These are phyloP conservation scores for Diploscapter pachys DNA, from an alignment of 1,140 invertebrate species.

Conservation along the genomic window DNA sequence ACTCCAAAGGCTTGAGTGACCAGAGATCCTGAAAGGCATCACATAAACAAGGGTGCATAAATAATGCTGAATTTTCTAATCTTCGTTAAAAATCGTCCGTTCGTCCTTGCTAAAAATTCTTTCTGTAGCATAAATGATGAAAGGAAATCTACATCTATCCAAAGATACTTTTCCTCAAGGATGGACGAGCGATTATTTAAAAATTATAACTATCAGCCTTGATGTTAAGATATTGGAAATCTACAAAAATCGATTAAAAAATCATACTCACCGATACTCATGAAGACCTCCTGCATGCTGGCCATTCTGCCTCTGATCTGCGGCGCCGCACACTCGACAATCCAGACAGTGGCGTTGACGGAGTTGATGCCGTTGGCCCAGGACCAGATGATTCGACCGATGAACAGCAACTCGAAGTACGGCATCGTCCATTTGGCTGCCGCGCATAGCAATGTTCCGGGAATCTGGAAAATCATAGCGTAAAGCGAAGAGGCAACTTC, in stretches of 20 bases:
- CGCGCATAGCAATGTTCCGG: constrained; percentile 33
- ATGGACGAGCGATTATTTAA: too few species aligned
- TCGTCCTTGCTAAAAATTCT: too few species aligned
- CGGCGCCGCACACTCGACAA: constrained; percentile 39
- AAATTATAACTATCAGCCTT: too few species aligned
- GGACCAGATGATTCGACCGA: constrained; percentile 39
- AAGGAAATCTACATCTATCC: too few species aligned
- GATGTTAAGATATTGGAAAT: too few species aligned
- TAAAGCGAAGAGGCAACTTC: background rate
- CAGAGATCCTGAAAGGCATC: constrained; percentile 23
- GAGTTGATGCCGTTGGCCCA: constrained; percentile 35
- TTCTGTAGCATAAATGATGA: too few species aligned
- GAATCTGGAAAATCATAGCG: constrained; percentile 9
- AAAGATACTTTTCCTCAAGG: too few species aligned
- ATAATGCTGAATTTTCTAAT: background rate
- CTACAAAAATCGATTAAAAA: background rate
- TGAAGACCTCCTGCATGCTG: constrained; percentile 42
- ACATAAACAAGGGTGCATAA: background rate
- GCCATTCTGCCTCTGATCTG: constrained; percentile 36
- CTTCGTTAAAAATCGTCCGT: too few species aligned
- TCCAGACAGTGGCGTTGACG: constrained; percentile 41
- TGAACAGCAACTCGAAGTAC: constrained; percentile 37
- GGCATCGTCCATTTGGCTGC: constrained; percentile 27
- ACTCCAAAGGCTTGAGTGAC: constrained; percentile 39
- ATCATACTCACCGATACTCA: constrained; percentile 22